Conservation (phyloP, 2,113 vertebrate species). For the Corythoichthys intestinalis region DNA sequence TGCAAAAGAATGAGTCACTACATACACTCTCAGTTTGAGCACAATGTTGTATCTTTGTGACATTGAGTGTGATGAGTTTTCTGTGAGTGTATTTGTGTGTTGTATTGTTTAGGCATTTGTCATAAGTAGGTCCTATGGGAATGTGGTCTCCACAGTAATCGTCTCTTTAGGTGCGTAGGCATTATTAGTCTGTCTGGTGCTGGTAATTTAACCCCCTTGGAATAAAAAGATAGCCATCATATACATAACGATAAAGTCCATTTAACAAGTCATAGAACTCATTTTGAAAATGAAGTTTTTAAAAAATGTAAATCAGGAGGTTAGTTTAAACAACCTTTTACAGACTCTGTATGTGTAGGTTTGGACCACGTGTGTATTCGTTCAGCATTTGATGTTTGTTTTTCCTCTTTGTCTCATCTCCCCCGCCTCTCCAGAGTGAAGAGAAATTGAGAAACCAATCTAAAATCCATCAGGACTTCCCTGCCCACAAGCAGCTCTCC, state of each 20-base stretch:
- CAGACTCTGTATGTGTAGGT: constrained; percentile 22
- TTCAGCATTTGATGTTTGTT: constrained; percentile 62
- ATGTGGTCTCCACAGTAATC: constrained; percentile 62
- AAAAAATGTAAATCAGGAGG: constrained; percentile 56
- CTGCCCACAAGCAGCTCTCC: constrained; percentile 56
- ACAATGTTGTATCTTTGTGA: constrained; percentile 7
- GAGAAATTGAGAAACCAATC: constrained; percentile 80
- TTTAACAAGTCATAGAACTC: constrained; percentile 58
- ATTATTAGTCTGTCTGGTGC: constrained; percentile 63
- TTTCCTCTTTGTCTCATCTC: constrained; percentile 69
- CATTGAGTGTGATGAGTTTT: constrained; percentile 15
- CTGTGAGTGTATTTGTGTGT: constrained; percentile 30
- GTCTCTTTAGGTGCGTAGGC: constrained; percentile 59
- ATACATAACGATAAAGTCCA: constrained; percentile 47
- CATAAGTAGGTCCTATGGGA: constrained; percentile 54
- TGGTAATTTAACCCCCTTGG: constrained; percentile 50
- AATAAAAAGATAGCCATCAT: constrained; percentile 23
- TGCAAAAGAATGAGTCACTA: constrained; percentile 32
- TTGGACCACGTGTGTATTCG: constrained; percentile 17
- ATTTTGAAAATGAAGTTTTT: constrained; percentile 43
- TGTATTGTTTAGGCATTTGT: constrained; percentile 56
- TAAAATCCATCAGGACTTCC: constrained; percentile 79
- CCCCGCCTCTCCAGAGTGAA: constrained; percentile 59
- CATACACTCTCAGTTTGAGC: constrained; percentile 18
- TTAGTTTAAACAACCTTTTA: constrained; percentile 40